Evolutionary conservation across 2,113 vertebrate genomes (phyloP), one percentile per base, ranked within the genome.

Genomic region (Corvus cornix): DNA sequence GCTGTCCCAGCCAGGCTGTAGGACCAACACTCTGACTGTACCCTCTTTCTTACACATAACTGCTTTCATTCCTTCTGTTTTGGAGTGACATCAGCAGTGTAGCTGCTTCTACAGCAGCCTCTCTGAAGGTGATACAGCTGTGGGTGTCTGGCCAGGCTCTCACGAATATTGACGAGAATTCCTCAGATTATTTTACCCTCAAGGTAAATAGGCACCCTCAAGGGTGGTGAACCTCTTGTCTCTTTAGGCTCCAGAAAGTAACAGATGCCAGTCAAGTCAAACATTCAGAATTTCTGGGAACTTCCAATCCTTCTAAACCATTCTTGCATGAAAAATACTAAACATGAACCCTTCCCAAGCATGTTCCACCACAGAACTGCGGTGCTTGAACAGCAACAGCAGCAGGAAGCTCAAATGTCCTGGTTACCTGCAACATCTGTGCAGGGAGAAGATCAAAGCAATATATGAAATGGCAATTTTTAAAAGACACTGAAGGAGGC

Each of bases 141-240:
- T 12, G 15, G 37, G 9, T 10, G 33, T 46, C 60, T 60, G 31
- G 31, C 37, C 84, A 60, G 37, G 15, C 17, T 85, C 53, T 67
- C 60, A 30, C 2, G 0, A 93, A 41, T 7, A 41, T 0, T 41
- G 22, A 46, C 7, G 19, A 11, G 33, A 73, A 81, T 66, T 73
- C 59, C 68, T 73, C 44, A 26, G 19, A 9, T 68, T 74, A 19
- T 53, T 87, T 84, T 49, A 48, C 37, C 37, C 43, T 80, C 48
- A 75, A 41, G 39, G 39, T 41, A 41, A 41, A 41, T 41, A 41
- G 39, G 39, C 13, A 41, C 39, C 13, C 13, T 41, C 39, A 41
- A 67, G 66, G 68, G 24, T 30, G 28, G 37, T 84, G 37, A 89
- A 33, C 9, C 7, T 46, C 27, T 41, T 21, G 15, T 10, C 56